These are phyloP conservation scores for Neuroscelio doddi DNA, from an alignment of 2,888 invertebrate species.

Conservation along the genomic window DNA sequence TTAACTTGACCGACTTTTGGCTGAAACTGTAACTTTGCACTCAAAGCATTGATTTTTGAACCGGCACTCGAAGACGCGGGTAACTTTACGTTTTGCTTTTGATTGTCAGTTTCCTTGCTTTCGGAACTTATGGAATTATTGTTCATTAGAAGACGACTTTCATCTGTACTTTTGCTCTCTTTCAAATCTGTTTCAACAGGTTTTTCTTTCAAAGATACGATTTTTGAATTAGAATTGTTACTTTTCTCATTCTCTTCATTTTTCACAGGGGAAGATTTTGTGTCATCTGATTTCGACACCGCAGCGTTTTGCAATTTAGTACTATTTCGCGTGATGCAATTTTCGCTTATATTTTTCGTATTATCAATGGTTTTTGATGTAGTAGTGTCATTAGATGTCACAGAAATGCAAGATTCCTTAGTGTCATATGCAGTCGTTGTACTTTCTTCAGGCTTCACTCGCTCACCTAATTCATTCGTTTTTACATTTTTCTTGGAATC, in stretches of 20 bases:
- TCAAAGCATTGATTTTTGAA: conserved; percentile 67
- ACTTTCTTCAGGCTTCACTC: conserved; percentile 27
- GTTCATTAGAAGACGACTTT: conserved; percentile 24
- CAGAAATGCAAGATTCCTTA: no score
- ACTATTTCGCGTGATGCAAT: conserved; percentile 15
- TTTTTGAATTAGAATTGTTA: conserved; percentile 10
- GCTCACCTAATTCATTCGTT: conserved; percentile 44
- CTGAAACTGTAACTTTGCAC: conserved; percentile 67
- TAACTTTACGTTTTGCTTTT: conserved; percentile 39
- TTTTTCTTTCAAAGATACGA: conserved; percentile 24
- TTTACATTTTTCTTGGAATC: conserved; percentile 61
- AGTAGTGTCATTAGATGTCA: no score
- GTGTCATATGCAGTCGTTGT: conserved; percentile 24
- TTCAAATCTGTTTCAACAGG: conserved; percentile 25
- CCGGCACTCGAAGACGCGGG: conserved; percentile 51
- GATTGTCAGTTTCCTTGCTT: conserved; percentile 41
- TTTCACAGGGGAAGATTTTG: conserved; percentile 16
- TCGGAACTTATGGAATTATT: conserved; percentile 47
- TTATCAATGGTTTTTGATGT: conserved; percentile 1
- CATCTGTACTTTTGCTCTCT: conserved; percentile 24
- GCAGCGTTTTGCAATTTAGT: conserved; percentile 24
- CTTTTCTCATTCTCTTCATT: conserved; percentile 29
- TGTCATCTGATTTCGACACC: background rate
- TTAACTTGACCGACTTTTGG: conserved; percentile 66
- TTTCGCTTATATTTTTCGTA: conserved; percentile 7